Conservation (phyloP, 2,797 vertebrate genomes). For the Hypotaenidia okinawae region DNA sequence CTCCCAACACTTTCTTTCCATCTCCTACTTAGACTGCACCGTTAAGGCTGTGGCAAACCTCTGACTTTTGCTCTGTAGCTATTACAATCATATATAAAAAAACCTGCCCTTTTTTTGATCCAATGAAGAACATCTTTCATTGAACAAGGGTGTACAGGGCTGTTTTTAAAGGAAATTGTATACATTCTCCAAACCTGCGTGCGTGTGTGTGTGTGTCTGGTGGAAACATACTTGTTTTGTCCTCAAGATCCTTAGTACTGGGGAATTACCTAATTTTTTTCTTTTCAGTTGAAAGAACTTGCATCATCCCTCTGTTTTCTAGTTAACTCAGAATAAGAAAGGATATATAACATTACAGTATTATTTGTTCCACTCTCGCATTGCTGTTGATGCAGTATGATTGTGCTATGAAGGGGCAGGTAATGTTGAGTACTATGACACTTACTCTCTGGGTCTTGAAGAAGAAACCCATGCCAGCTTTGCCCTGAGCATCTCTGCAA, state of each 20-base stretch:
- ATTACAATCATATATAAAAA: neutral
- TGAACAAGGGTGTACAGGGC: neutral
- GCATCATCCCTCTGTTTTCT: neutral
- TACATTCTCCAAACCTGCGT: neutral
- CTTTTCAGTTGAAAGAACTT: neutral
- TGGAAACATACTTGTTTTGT: neutral
- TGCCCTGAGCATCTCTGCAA: neutral
- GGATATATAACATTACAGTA: too few relatives aligned
- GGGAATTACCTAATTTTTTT: neutral
- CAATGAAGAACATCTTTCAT: neutral
- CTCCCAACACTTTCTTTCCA: neutral
- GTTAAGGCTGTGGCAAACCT: neutral
- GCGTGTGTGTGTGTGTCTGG: neutral
- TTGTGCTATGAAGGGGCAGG: neutral
- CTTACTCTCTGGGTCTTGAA: neutral
- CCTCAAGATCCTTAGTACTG: neutral
- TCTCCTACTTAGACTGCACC: neutral
- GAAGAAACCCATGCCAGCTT: neutral
- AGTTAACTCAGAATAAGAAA: too few relatives aligned
- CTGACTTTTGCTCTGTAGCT: neutral
- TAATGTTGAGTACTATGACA: accelerated
- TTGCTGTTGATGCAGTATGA: neutral
- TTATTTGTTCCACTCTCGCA: neutral
- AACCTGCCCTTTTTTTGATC: neutral
- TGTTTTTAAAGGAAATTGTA: neutral